Evolutionary conservation across 2,888 invertebrate species (phyloP).

Genomic region (Hirtodrosophila histrioides): DNA sequence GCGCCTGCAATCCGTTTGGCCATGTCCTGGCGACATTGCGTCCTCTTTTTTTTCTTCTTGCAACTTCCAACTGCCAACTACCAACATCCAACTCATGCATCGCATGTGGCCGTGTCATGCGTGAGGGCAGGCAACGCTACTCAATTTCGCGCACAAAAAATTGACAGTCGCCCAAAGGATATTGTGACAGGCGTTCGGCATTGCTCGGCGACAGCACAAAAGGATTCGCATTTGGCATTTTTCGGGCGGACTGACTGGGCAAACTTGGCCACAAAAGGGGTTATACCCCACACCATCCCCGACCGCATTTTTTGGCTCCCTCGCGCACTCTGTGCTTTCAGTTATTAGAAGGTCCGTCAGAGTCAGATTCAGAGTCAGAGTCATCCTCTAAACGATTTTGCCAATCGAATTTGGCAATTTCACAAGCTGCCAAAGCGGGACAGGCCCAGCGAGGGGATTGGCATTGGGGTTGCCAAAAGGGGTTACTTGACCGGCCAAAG

Average conservation of each 20-base stretch:
- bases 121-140: constrained; percentile 65
- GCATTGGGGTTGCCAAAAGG: constrained; percentile 35
- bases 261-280: constrained; percentile 57
- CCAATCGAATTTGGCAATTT: constrained; percentile 77
- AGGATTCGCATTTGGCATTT: constrained; percentile 58
- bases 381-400: constrained; percentile 73
- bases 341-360: constrained; percentile 67
- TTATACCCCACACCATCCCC: too few relatives aligned
- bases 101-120: constrained; percentile 59
- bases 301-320: constrained; percentile 24
- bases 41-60: constrained; percentile 13
- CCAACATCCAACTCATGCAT: constrained; percentile 21
- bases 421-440: constrained; percentile 61
- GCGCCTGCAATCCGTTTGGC: constrained; percentile 69
- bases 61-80: constrained; percentile 19
- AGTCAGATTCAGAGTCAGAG: constrained; percentile 20
- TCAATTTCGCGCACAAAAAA: constrained; percentile 54
- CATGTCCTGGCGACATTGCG: constrained; percentile 51
- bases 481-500: constrained; percentile 80
- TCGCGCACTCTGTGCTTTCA: constrained; percentile 21
- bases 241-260: constrained; percentile 17
- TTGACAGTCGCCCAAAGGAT: constrained; percentile 77
- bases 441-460: constrained; percentile 13
- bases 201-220: constrained; percentile 56
- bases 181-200: constrained; percentile 76